These are phyloP conservation scores for Zosterops borbonicus DNA, from an alignment of 2,113 vertebrate species.

Conservation along the genomic window DNA sequence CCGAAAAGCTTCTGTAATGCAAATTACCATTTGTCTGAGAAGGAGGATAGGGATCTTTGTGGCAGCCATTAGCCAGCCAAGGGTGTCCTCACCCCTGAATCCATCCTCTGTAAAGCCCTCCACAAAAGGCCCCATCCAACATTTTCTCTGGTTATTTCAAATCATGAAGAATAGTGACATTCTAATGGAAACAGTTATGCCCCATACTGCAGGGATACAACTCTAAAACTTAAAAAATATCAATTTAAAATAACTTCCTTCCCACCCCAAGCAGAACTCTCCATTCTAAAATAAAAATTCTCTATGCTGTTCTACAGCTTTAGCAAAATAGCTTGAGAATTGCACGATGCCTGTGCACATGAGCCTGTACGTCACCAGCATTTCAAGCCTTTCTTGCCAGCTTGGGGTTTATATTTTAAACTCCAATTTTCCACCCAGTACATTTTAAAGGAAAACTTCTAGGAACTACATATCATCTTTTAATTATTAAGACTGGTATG, in stretches of 20 bases:
- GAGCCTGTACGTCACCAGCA: not conserved
- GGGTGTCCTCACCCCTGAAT: not conserved
- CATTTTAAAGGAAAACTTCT: not conserved
- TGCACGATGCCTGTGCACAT: not conserved
- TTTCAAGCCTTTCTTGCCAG: not conserved
- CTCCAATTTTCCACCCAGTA: not conserved
- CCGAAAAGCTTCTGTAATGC: not conserved
- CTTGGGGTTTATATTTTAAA: not conserved
- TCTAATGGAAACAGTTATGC: not conserved
- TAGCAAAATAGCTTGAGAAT: not conserved
- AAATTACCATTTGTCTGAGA: constrained; percentile 16
- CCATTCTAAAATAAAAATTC: not conserved
- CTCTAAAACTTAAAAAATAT: not conserved
- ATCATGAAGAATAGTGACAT: not conserved
- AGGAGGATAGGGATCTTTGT: not conserved
- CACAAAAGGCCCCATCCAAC: not conserved
- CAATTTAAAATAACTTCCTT: not conserved
- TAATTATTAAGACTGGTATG: not conserved
- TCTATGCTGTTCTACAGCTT: not conserved
- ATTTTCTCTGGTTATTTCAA: not conserved
- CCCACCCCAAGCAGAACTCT: accelerated
- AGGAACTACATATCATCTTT: not conserved
- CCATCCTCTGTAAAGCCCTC: not conserved
- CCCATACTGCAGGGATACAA: not conserved
- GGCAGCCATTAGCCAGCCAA: not conserved